These are phyloP conservation scores for Steinernema hermaphroditum DNA, from an alignment of 2,888 invertebrate genomes.

Conservation along the genomic window DNA sequence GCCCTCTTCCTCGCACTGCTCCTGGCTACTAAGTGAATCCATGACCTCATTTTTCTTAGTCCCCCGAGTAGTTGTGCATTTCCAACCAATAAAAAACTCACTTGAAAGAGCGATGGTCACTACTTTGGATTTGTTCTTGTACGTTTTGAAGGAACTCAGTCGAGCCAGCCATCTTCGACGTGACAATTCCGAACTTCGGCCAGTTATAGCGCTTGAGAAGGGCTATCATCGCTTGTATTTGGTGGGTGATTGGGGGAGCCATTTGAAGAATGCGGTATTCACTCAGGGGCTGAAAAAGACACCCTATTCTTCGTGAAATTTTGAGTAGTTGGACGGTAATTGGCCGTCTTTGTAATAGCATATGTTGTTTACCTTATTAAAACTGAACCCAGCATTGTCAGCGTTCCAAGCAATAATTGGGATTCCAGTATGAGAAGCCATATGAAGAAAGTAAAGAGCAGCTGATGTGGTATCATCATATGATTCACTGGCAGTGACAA, in stretches of 20 bases:
- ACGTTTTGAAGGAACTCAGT: conserved; percentile 48
- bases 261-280: conserved; percentile 74
- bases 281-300: conserved; percentile 46
- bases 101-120: conserved; percentile 41
- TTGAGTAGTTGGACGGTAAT: too few species aligned
- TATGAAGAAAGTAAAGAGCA: conserved; percentile 58
- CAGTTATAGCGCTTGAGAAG: conserved; percentile 82
- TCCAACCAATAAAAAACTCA: not conserved
- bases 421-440: conserved; percentile 73
- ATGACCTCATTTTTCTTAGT: too few species aligned
- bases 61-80: too few species aligned
- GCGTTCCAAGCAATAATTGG: conserved; percentile 97
- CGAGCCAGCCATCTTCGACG: conserved; percentile 61
- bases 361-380: conserved; percentile 49
- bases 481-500: conserved; percentile 58
- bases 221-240: conserved; percentile 91
- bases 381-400: conserved; percentile 81
- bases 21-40: too few species aligned
- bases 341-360: not conserved
- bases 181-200: conserved; percentile 63
- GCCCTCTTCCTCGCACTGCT: too few species aligned
- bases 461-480: conserved; percentile 59
- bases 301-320: not conserved
- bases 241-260: conserved; percentile 93
- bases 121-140: conserved; percentile 50